Percentiles rank a stretch among this genome's conserved stretches.
These are phyloP conservation scores for Calosoma granatense DNA, from an alignment of 1,140 invertebrate species.

Conservation along the genomic window DNA sequence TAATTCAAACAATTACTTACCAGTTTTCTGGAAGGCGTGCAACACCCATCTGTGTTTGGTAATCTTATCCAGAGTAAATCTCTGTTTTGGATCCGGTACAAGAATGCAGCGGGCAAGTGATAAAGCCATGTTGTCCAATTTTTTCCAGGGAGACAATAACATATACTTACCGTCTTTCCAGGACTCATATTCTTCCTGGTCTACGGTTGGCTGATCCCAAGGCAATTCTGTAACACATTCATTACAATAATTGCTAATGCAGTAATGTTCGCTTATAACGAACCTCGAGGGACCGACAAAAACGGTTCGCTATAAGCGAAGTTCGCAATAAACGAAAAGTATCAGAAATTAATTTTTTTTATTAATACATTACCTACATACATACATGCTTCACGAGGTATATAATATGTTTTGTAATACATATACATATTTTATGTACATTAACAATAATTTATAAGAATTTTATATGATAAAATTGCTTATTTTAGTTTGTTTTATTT, in stretches of 20 bases:
- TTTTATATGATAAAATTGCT: background rate
- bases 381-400: too few species aligned
- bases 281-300: too few species aligned
- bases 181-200: slow-evolving; percentile 59
- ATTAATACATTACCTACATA: too few species aligned
- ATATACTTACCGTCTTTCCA: slow-evolving; percentile 62
- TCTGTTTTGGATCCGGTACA: slow-evolving; percentile 46
- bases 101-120: slow-evolving; percentile 67
- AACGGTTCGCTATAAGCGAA: too few species aligned
- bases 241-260: slow-evolving; percentile 10
- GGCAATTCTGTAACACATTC: slow-evolving; percentile 66
- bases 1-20: slow-evolving; percentile 26
- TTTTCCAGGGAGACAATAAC: slow-evolving; percentile 67
- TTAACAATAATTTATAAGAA: slow-evolving; percentile 5
- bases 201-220: slow-evolving; percentile 73
- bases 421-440: slow-evolving; percentile 6
- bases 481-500: too few species aligned
- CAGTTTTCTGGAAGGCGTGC: slow-evolving; percentile 42
- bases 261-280: too few species aligned
- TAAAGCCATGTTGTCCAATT: slow-evolving; percentile 64
- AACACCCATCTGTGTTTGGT: slow-evolving; percentile 68
- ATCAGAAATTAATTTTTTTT: too few species aligned
- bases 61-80: slow-evolving; percentile 60
- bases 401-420: too few species aligned
- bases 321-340: too few species aligned